Base-by-base conservation (phyloP, 2,113 vertebrate genomes). In the Zosterops borbonicus region DNA sequence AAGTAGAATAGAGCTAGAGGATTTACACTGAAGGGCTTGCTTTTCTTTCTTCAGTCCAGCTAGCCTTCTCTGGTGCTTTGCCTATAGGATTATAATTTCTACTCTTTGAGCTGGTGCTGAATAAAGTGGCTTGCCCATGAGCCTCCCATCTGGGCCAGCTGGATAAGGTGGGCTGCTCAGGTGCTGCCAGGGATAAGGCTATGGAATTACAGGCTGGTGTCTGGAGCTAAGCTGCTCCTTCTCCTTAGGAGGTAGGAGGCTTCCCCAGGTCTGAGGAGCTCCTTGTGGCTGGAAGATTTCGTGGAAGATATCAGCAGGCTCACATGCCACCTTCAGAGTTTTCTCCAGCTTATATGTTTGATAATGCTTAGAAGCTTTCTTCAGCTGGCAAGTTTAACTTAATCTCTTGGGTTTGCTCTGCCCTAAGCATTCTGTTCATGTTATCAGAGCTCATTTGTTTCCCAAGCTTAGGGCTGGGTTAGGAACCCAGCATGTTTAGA, bases 391-490 rank as follows among this genome's bases (percentile, higher is more conserved):
- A 94, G 65, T 89, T 75, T 78, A 90, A 49, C 69, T 62, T 94
- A 89, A 95, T 89, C 83, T 94, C 77, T 63, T 22, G 52, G 49
- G 79, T 71, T 93, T 69, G 80, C 63, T 92, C 80, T 90, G 69
- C 73, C 69, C 77, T 84, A 81, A 95, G 89, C 80, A 92, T 80
- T 78, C 85, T 56, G 33, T 59, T 87, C 39, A 4, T 39, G 49
- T 74, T 91, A 85, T 84, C 79, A 89, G 85, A 83, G 80, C 76
- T 87, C 64, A 89, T 80, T 94, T 85, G 64, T 81, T 95, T 87
- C 63, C 64, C 39, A 56, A 20, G 92, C 79, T 90, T 83, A 78
- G 60, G 47, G 56, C 62, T 84, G 68, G 35, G 52, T 78, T 83
- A 86, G 83, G 73, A 94, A 41, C 80, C 64, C 63, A 62, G 56